A percentile compares a stretch with the other conserved stretches of the same genome.
Conservation (phyloP, 2,888 invertebrate genomes). For the Drosophila pseudotalamancana region DNA sequence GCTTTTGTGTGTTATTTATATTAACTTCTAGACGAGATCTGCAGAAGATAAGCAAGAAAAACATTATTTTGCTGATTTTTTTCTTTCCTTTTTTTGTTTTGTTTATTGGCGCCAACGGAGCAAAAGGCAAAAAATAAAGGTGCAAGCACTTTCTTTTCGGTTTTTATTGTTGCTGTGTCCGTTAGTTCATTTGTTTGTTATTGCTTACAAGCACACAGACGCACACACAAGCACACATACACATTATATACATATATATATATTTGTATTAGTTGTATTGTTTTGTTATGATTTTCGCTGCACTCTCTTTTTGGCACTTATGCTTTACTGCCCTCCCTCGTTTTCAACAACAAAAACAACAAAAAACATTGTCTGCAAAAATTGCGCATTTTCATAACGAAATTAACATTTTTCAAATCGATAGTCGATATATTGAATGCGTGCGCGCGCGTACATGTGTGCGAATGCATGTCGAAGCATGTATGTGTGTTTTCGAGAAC, state of each 20-base stretch:
- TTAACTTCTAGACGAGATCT: constrained; percentile 23
- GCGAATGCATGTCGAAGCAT: neutral
- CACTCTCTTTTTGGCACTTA: constrained; percentile 48
- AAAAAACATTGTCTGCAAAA: constrained; percentile 30
- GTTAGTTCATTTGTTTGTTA: constrained; percentile 29
- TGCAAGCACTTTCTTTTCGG: constrained; percentile 51
- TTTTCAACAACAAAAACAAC: constrained; percentile 35
- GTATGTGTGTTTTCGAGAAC: constrained; percentile 10
- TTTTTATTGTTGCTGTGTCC: constrained; percentile 19
- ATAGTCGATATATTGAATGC: constrained; percentile 58
- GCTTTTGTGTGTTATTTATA: neutral
- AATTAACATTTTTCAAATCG: constrained; percentile 65
- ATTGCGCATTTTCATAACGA: constrained; percentile 63
- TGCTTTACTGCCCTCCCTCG: constrained; percentile 41
- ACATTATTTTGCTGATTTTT: neutral
- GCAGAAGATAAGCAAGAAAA: neutral
- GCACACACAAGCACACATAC: neutral
- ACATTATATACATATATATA: neutral
- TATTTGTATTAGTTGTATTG: constrained; percentile 23
- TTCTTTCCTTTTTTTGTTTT: constrained; percentile 7
- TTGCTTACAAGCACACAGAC: neutral
- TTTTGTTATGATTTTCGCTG: constrained; percentile 55
- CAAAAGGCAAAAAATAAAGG: constrained; percentile 7
- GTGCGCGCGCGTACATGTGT: constrained; percentile 4
- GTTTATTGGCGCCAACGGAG: constrained; percentile 35